Evolutionary conservation across 2,113 vertebrate genomes (phyloP), one percentile per base, ranked within the genome.

Genomic region (Syngnathus floridae): DNA sequence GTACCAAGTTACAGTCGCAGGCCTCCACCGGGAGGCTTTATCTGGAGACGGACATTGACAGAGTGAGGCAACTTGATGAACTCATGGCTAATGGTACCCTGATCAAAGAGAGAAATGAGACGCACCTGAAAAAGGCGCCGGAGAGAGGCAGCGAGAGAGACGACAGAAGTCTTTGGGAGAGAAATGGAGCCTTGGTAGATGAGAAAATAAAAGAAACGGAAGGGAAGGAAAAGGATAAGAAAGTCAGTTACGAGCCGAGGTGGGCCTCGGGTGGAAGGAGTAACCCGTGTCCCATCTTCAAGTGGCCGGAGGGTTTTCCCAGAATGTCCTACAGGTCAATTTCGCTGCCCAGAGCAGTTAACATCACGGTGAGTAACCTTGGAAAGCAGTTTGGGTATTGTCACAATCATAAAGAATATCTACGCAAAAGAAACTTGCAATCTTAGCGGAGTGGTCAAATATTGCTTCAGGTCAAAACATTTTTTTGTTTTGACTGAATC

Each of bases 21-120:
- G 67, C 89, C 0, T 72, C 82, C 46, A 82, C 82, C n/a, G 84
- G 80, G 41, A 93, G 86, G 81, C 73, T 75, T 22, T 88, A 86
- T 64, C 78, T 88, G 57, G 91, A 94, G 82, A 88, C 80, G 19
- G 90, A 93, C 66, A 84, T 91, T 69, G 93, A 93, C 62, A 85
- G 77, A 67, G 84, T 92, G 63, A 89, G 89, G 78, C 88, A 45
- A 38, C 86, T 91, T 1, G 72, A 91, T 71, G 85, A 89, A 58
- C 62, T 84, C 37, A 79, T 66, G 19, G 81, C 75, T 67, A 79
- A 82, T 73, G 73, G 60, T 35, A 17, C 72, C 35, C 64, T 72
- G 63, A 82, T 73, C 60, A 82, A 68, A 57, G 80, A 82, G 14
- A 81, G 52, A 36, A 80, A 79, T 46, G 66, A 70, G 11, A 82